Percentiles rank a stretch among this genome's conserved stretches.
These are phyloP conservation scores for Dorcus parallelipipedus DNA, from an alignment of 2,888 invertebrate species.

Conservation along the genomic window DNA sequence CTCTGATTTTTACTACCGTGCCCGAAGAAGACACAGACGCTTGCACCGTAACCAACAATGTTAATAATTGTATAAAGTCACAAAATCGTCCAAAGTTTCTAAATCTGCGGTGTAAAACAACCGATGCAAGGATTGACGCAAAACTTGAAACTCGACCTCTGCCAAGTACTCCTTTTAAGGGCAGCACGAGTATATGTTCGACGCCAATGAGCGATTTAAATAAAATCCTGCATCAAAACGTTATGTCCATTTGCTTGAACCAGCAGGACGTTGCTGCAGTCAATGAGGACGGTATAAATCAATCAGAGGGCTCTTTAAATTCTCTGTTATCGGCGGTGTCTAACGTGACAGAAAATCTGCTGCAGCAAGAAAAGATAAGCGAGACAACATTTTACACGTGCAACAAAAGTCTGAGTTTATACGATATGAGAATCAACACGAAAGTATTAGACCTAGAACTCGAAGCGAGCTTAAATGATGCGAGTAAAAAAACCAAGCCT, in stretches of 20 bases:
- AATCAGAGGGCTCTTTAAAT: conserved; percentile 8
- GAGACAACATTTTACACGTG: background rate
- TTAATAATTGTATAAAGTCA: conserved; percentile 19
- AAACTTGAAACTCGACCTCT: conserved; percentile 22
- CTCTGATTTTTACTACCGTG: conserved; percentile 77
- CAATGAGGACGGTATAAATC: conserved; percentile 2
- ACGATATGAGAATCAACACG: background rate
- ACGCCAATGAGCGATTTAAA: conserved; percentile 70
- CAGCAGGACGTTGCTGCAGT: conserved; percentile 45
- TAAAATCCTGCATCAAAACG: conserved; percentile 68
- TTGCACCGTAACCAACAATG: conserved; percentile 24
- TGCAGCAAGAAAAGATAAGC: background rate
- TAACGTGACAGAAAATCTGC: background rate
- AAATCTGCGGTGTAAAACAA: conserved; percentile 41
- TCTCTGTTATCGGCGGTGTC: conserved; percentile 9
- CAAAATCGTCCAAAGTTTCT: conserved; percentile 44
- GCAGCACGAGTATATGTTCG: conserved; percentile 73
- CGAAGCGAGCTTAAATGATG: background rate
- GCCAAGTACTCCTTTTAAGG: conserved; percentile 50
- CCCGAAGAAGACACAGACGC: conserved; percentile 66
- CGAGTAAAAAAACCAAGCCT: background rate
- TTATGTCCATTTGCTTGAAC: conserved; percentile 71
- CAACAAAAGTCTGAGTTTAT: background rate
- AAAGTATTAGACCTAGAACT: background rate
- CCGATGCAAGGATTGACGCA: conserved; percentile 30